Evolutionary conservation across 2,113 vertebrate species (phyloP).

Genomic region (Coptodon rendalli): DNA sequence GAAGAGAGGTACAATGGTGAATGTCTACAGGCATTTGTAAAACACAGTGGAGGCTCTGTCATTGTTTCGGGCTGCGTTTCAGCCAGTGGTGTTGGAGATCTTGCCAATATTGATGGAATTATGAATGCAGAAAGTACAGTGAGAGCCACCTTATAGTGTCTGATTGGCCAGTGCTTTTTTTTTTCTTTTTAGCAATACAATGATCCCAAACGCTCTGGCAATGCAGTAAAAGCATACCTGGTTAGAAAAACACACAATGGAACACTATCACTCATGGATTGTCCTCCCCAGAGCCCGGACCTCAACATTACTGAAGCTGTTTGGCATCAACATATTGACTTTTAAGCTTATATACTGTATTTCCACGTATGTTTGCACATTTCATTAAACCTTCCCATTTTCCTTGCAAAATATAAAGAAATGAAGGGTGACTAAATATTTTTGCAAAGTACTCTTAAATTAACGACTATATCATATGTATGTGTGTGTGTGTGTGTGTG

Average conservation of each 20-base stretch:
- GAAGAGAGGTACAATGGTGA: not conserved
- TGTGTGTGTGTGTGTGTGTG: too few species aligned
- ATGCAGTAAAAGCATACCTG: not conserved
- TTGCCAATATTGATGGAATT: not conserved
- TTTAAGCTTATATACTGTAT: not conserved
- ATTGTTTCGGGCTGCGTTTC: not conserved
- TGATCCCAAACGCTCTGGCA: not conserved
- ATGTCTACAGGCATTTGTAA: not conserved
- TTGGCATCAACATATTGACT: not conserved
- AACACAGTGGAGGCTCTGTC: not conserved
- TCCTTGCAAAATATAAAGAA: not conserved
- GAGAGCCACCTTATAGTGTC: not conserved
- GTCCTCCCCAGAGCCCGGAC: not conserved
- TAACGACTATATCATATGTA: not conserved
- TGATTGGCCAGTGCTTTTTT: not conserved
- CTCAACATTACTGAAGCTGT: not conserved
- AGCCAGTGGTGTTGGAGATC: not conserved
- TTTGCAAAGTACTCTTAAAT: not conserved
- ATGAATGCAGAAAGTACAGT: not conserved
- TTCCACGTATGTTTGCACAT: not conserved
- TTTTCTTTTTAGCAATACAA: not conserved
- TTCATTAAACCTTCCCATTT: not conserved
- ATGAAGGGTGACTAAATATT: not conserved
- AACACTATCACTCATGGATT: not conserved
- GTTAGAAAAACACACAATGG: not conserved